phyloP scores from a whole-genome alignment of 2,113 vertebrate genomes.

The Calidris pugnax region DNA sequence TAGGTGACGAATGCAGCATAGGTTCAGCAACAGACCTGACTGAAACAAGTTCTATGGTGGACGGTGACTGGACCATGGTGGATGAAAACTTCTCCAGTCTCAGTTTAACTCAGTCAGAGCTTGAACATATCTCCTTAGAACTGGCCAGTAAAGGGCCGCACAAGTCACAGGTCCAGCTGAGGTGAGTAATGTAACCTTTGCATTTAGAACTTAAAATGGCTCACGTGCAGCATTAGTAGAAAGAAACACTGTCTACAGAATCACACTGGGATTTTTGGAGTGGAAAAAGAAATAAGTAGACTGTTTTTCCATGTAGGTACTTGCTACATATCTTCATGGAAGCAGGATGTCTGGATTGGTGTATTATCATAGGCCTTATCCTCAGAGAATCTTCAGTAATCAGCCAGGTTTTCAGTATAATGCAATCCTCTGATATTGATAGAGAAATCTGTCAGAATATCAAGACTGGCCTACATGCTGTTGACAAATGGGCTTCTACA shows the following conservation, averaged over 20 bases:
- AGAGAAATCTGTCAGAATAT: constrained; percentile 88
- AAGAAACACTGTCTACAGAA: background rate
- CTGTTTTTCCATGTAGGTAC: constrained; percentile 77
- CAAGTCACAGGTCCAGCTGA: constrained; percentile 94
- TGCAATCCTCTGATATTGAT: constrained; percentile 88
- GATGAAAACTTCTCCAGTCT: constrained; percentile 93
- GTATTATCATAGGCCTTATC: constrained; percentile 90
- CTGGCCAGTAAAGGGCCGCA: constrained; percentile 96
- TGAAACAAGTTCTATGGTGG: constrained; percentile 96
- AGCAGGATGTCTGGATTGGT: constrained; percentile 97
- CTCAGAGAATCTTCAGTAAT: constrained; percentile 88
- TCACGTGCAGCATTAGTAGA: background rate
- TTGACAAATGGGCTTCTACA: constrained; percentile 89
- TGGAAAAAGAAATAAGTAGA: background rate
- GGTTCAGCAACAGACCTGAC: constrained; percentile 97
- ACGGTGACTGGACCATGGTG: constrained; percentile 97
- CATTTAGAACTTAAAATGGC: background rate
- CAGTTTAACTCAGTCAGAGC: constrained; percentile 91
- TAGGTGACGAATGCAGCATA: constrained; percentile 96
- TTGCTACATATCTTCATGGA: constrained; percentile 96
- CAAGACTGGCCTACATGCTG: constrained; percentile 83
- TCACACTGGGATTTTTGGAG: background rate
- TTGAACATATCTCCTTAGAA: constrained; percentile 97
- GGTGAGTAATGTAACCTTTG: constrained; percentile 75
- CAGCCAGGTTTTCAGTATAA: constrained; percentile 86